Evolutionary conservation across 92 coral and sea anemone species (phyloP), one percentile per base, ranked within the genome.

Genomic region (Zoanthus sociatus): DNA sequence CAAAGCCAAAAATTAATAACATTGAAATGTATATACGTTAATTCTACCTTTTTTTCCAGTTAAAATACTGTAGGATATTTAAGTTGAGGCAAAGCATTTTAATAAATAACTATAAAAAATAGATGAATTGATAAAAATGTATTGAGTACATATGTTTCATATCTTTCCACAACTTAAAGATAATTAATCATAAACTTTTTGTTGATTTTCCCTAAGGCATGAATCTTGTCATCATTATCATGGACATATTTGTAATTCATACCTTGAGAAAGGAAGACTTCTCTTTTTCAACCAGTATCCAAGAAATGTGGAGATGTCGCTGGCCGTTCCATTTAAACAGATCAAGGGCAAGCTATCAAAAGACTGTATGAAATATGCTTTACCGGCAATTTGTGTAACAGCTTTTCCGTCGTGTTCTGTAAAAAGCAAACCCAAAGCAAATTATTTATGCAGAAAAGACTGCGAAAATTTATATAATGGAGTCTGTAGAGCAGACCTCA

Each of bases 151-250:
- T 26, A 26, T 26, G 26, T 26, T 26, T 0, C 26, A 26, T 26
- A 26, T 26, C 26, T 26, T 26, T 0, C 26, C 42, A 37, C 42
- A 37, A 4, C 42, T 37, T 37, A 0, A 37, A 37, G 42, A 37
- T 2, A 37, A 37, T 37, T 37, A 4, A 37, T 37, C 0, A 3
- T 11, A 50, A 50, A 50, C 0, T 50, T 6, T 69, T 30, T 31
- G 3, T 26, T 54, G 31, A 69, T 58, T 89, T 51, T 56, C 48
- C 78, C 44, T 46, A 70, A 95, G 98, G 84, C 94, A 93, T 78
- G 96, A 90, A 31, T 89, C 94, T 5, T 97, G 99, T 30, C 99
- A 95, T 71, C 98, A 89, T 66, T 97, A 97, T 73, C 96, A 95
- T 89, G 99, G 98, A 11, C 86, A 82, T 30, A 88, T 89, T 83